Base-by-base conservation (phyloP, 2,797 vertebrate species). In the Mallotus villosus region DNA sequence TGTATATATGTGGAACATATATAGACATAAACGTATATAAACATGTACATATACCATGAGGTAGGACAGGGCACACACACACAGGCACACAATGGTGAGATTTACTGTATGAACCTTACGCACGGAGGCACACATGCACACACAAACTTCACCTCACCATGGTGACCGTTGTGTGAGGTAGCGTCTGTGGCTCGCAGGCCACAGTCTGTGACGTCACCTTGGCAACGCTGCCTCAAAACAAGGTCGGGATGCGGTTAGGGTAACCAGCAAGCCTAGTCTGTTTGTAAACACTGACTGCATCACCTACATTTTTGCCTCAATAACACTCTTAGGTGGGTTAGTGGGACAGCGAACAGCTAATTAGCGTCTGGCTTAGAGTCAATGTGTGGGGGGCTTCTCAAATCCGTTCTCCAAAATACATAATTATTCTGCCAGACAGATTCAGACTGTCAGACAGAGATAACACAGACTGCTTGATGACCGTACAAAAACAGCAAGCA, bases 161-260 rank as follows among this genome's bases (percentile, higher is more conserved):
- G 83, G 74, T 73, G 70, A 84, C 81, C 74, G 0, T 82, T 67
- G 41, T 77, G 78, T 84, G 78, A 85, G 79, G 76, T 81, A 84
- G 71, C 62, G 77, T 83, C 83, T 85, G 77, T 85, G 77, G 73
- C 67, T 73, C 0, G 46, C 66, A 1, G 72, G 60, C 76, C 59
- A 32, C 59, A 70, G 41, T 27, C 46, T 46, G 57, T 67, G 64
- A 60, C n/a, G 51, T 61, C 59, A 70, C 37, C 21, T 60, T 34
- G 61, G 69, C 60, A 34, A 63, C 32, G 6, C 32, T 21, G 37
- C 32, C 57, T 21, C 17, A 22, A 61, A 51, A 16, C 17, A 55
- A 25, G 34, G 41, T 58, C 14, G 68, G 19, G 68, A 41, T 46
- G 68, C 7, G 22, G 58, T 25, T 11, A 25, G 7, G 34, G 57